Evolutionary conservation across 2,888 invertebrate genomes (phyloP), one percentile per base, ranked within the genome.

Genomic region (Ceriagrion tenellum): DNA sequence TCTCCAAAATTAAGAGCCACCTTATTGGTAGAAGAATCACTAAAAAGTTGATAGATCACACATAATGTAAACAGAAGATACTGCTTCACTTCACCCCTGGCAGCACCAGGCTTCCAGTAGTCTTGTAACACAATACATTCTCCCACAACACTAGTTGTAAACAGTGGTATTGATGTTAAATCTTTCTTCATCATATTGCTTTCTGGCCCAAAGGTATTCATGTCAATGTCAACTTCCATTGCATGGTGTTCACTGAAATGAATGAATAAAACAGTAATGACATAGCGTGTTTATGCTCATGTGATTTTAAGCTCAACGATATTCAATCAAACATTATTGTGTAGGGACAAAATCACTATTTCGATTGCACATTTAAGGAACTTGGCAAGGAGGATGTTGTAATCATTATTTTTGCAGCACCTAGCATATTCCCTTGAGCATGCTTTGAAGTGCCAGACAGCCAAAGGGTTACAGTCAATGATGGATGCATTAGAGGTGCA

Each of bases 151-250:
- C 18, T 93, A 26, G 13, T 69, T 26, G 47, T 69, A 16, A 93
- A 74, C n/a, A 93, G 8, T 93, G 69, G 69, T 20, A 93, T 74
- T 13, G 63, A 23, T 23, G 10, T 3, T 47, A 93, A 93, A 35
- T 59, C 35, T 16, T 81, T 8, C 69, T 93, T 55, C 47, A 6
- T 47, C 4, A 13, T 55, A 55, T n/a, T 47, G 1, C 20, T 47
- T n/a, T 55, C 55, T 47, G 23, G n/a, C 2, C 26, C 47, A 89
- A 10, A n/a, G 10, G n/a, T 4, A 0, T 55, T 89, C 0, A 55
- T 10, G 2, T 89, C 55, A 89, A 23, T 55, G 89, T 89, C 89
- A 89, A 89, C 47, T 26, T 89, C 89, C 89, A 89, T 89, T 55
- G 12, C 55, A 47, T 18, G 55, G 20, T 18, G 47, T 55, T 89